Base-by-base conservation (phyloP, 1,140 invertebrate genomes). In the Elymnias hypermnestra region DNA sequence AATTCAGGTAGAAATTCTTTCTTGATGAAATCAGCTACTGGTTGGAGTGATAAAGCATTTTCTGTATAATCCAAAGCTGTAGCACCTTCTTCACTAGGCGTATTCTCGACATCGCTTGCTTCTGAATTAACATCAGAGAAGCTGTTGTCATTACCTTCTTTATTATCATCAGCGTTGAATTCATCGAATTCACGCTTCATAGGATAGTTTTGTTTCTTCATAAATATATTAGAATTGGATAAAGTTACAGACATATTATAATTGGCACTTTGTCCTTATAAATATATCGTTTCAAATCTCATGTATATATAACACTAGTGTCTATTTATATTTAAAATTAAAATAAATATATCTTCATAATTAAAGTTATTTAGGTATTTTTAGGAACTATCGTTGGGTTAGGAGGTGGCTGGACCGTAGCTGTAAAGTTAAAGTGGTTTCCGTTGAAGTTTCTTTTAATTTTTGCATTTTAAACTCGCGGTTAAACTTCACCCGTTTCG, bases 311-410 rank as follows among this genome's bases (percentile, higher is more conserved):
- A 77, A 68, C 35, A 67, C 62, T 73, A 72, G 28, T 57, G 58
- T 69, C 64, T 72, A 66, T 51, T 64, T 69, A 66, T 66, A 71
- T 76, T 35, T 51, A 63, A 78, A 77, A 67, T 63, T 72, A 78
- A 77, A 75, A 78, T 79, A 83, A 69, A 73, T 78, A 68, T 81
- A 65, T 79, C 69, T 83, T 72, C 64, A 57, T 77, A 66, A 60
- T 83, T 78, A 81, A 73, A 68, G 64, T 69, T 82, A 73, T 68
- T 69, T 86, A 87, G 84, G 84, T 87, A 87, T 79, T 85, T 70
- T 71, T 87, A 87, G 86, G 84, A 87, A 87, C 86, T 87, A 86
- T 87, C 86, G 86, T 87, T 87, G 82, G 76, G 65, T 76, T 76
- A 71, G 73, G 75, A 82, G 76, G 73, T 75, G 72, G 63, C 73